Evolutionary conservation across 2,113 vertebrate species (phyloP).

Genomic region (Siphamia tubifer): DNA sequence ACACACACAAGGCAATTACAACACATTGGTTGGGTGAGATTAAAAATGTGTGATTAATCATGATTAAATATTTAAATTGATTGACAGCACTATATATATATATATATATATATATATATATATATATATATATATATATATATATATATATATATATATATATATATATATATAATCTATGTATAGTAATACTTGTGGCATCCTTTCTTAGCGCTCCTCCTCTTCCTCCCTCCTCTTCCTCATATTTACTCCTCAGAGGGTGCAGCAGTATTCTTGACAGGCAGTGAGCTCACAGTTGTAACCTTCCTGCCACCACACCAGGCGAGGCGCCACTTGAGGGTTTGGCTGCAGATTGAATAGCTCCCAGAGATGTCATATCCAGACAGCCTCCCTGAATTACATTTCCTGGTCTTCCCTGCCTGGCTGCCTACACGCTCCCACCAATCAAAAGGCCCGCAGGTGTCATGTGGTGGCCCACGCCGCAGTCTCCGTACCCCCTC

Average conservation of each 20-base stretch:
- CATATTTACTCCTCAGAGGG: slow-evolving; percentile 30
- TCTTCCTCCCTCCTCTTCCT: neutral
- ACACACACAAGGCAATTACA: too few species aligned
- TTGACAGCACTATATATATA: too few species aligned
- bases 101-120: too few species aligned
- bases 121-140: too few species aligned
- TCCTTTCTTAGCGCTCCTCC: neutral
- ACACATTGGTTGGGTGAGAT: too few species aligned
- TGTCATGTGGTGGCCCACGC: slow-evolving; percentile 45
- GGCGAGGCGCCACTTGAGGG: slow-evolving; percentile 70
- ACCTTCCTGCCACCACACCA: slow-evolving; percentile 73
- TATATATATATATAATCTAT: neutral
- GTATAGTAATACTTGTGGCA: neutral
- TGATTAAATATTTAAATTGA: too few species aligned
- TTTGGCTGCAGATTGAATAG: slow-evolving; percentile 76
- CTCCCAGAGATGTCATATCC: slow-evolving; percentile 76
- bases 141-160: too few species aligned
- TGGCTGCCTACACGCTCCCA: slow-evolving; percentile 60
- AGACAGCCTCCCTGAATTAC: slow-evolving; percentile 74
- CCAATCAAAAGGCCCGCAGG: slow-evolving; percentile 54
- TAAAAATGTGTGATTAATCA: too few species aligned
- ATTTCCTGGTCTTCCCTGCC: slow-evolving; percentile 74
- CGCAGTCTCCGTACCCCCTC: neutral
- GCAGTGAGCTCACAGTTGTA: slow-evolving; percentile 73
- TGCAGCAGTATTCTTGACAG: slow-evolving; percentile 70